Base-by-base conservation (phyloP, 2,797 vertebrate species). In the Tragelaphus oryx region DNA sequence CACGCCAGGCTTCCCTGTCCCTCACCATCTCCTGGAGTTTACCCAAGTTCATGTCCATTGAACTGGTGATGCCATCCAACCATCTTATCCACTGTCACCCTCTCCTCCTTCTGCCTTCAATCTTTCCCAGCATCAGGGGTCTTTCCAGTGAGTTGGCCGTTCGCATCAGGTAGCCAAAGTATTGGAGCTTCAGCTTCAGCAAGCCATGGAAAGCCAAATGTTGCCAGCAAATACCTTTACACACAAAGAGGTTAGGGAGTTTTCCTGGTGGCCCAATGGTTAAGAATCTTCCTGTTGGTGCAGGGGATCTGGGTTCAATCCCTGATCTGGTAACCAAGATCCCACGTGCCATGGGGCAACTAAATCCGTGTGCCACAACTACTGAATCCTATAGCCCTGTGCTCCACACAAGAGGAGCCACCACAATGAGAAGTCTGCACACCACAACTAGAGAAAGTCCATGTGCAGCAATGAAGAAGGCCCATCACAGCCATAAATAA, bases 301-400 rank as follows among this genome's bases (percentile, higher is more conserved):
- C 37, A 14, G 37, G 37, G 37, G 37, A 41, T 26, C 33, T 44
- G 68, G 20, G 68, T 26, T 74, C 68, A 44, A 24, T 4, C 37
- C 37, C 68, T 71, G 20, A 24, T 13, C 37, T 71, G 22, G 37
- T 41, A 71, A 13, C 3, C 37, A 71, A 41, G 68, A 14, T 44
- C 68, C 68, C 68, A 74, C 11, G 3, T 71, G 33, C 20, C 68
- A 13, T 2, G 0, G 68, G 22, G 11, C 22, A 41, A 41, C 68
- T 41, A 41, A 41, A 24, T 11, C 0, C 0, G 11, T 13, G 22
- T 12, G 68, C 68, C 37, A 41, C 37, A 41, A 6, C 20, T 41
- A 24, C 22, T 74, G 68, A 74, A 26, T 37, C 37, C 26, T 59
- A 13, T 12, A 59, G 26, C 26, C 57, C 37, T 6, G 11, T 44